phyloP scores from a whole-genome alignment of 2,797 vertebrate genomes.

The Psittacula echo region DNA sequence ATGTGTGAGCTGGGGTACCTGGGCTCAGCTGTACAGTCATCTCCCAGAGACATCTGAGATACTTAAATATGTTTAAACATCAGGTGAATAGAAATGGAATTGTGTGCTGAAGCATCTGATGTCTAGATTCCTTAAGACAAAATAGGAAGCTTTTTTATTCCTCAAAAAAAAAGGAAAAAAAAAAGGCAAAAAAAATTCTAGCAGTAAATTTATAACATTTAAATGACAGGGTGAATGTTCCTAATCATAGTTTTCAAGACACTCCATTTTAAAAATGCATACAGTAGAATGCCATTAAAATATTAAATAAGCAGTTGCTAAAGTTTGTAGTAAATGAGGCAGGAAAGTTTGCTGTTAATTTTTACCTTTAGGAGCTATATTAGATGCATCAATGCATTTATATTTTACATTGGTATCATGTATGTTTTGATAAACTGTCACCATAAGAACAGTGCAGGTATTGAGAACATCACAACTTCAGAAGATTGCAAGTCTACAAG shows the following conservation, averaged over 20 bases:
- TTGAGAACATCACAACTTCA: constrained; percentile 15
- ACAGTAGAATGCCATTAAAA: neutral
- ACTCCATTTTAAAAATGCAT: neutral
- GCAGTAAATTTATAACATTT: neutral
- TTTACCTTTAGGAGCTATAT: neutral
- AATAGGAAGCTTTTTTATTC: neutral
- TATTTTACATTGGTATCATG: neutral
- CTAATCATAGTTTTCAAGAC: neutral
- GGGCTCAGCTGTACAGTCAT: neutral
- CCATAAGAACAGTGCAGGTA: neutral
- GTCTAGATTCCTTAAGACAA: neutral
- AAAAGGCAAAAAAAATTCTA: neutral
- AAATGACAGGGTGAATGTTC: neutral
- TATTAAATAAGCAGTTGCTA: neutral
- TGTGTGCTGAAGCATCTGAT: neutral
- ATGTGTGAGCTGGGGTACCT: neutral
- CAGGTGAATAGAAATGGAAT: neutral
- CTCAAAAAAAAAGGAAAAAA: neutral
- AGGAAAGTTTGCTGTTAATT: neutral
- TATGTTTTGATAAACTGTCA: neutral
- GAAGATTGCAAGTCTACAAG: constrained; percentile 58
- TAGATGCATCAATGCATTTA: neutral
- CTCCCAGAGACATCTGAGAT: neutral
- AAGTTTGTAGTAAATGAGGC: neutral
- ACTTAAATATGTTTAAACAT: neutral